Evolutionary conservation across 2,797 vertebrate genomes (phyloP).

Genomic region (Hybognathus amarus): DNA sequence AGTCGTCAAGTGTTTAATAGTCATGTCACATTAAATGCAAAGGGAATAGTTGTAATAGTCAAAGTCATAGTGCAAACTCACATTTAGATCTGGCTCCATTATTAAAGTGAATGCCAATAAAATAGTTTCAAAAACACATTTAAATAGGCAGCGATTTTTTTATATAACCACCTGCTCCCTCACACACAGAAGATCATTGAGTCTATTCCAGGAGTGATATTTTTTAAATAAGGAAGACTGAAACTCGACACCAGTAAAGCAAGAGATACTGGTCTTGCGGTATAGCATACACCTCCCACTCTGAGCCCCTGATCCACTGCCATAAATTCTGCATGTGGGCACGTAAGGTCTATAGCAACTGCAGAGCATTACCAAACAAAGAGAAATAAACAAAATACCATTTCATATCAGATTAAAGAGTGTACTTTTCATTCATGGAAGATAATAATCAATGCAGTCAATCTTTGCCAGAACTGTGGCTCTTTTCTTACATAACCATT

Average conservation of each 20-base stretch:
- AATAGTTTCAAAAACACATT: slow-evolving; percentile 4
- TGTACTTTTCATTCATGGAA: background rate
- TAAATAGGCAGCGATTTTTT: background rate
- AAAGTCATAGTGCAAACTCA: background rate
- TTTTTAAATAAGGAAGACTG: slow-evolving; percentile 23
- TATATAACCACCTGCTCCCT: background rate
- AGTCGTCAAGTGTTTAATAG: background rate
- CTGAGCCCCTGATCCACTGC: background rate
- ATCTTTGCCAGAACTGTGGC: background rate
- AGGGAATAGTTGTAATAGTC: background rate
- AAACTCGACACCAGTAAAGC: slow-evolving; percentile 18
- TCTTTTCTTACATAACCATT: background rate
- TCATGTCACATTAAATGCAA: background rate
- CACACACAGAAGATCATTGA: slow-evolving; percentile 8
- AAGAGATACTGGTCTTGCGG: slow-evolving; percentile 7
- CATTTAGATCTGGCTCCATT: background rate
- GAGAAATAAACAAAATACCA: background rate
- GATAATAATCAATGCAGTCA: background rate
- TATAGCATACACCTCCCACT: slow-evolving; percentile 22
- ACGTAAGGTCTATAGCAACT: background rate
- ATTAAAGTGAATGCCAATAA: background rate
- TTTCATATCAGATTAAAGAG: background rate
- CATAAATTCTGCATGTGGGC: background rate
- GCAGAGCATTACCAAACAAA: slow-evolving; percentile 1
- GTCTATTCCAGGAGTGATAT: slow-evolving; percentile 27